A percentile compares a stretch with the other conserved stretches of the same genome.
phyloP scores from a whole-genome alignment of 2,888 invertebrate species.

The Thalpophila matura region DNA sequence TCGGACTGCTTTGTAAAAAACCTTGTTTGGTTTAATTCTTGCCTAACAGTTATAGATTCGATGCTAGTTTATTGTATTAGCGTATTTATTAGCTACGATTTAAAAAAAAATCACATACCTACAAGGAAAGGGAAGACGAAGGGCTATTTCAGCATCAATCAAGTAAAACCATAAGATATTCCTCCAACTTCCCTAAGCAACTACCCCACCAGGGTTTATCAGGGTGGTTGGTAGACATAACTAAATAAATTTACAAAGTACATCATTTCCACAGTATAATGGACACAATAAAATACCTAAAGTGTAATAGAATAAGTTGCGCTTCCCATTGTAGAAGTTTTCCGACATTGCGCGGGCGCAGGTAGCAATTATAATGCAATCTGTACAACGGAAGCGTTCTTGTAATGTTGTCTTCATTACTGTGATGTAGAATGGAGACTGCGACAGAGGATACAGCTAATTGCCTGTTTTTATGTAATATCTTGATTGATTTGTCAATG shows the following conservation, averaged over 20 bases:
- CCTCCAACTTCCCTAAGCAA: too few relatives aligned
- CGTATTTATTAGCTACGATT: too few relatives aligned
- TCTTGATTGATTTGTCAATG: slow-evolving; percentile 48
- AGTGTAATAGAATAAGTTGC: slow-evolving; percentile 44
- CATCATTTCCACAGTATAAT: slow-evolving; percentile 17
- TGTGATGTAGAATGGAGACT: slow-evolving; percentile 38
- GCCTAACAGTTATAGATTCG: too few relatives aligned
- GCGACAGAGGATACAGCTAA: slow-evolving; percentile 42
- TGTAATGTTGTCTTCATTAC: slow-evolving; percentile 61
- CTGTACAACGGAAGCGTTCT: slow-evolving; percentile 63
- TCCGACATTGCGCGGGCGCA: slow-evolving; percentile 45
- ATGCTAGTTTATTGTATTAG: too few relatives aligned
- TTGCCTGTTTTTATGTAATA: slow-evolving; percentile 35
- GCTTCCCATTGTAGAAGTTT: slow-evolving; percentile 54
- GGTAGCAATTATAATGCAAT: slow-evolving; percentile 67
- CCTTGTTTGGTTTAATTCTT: too few relatives aligned
- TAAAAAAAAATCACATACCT: too few relatives aligned
- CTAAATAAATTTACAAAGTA: neutral
- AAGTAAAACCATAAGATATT: too few relatives aligned
- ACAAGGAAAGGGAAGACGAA: too few relatives aligned
- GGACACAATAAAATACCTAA: slow-evolving; percentile 49
- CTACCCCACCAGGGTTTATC: too few relatives aligned
- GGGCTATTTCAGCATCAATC: too few relatives aligned
- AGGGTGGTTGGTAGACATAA: neutral
- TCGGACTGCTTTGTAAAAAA: too few relatives aligned